Percentiles rank a stretch among this genome's conserved stretches.
These are phyloP conservation scores for Eleginops maclovinus DNA, from an alignment of 2,113 vertebrate species.

Conservation along the genomic window DNA sequence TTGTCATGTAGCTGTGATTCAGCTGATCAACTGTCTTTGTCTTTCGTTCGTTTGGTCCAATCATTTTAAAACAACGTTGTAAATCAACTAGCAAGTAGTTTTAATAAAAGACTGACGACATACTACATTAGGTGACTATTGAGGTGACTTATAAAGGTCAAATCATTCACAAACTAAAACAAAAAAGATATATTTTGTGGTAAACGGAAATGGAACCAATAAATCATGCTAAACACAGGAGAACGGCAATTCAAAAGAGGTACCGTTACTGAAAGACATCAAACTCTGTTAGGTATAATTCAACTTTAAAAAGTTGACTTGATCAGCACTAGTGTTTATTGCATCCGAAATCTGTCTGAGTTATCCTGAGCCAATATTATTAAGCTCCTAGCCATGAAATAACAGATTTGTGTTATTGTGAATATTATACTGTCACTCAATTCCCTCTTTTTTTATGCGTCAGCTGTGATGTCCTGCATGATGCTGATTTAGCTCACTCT, in stretches of 20 bases:
- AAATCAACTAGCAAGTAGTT: background rate
- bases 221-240: slow-evolving; percentile 35
- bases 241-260: slow-evolving; percentile 38
- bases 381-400: background rate
- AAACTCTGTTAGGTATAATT: background rate
- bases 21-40: background rate
- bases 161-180: background rate
- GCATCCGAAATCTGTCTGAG: background rate
- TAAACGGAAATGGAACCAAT: slow-evolving; percentile 38
- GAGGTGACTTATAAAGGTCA: background rate
- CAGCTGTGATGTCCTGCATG: background rate
- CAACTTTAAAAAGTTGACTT: background rate
- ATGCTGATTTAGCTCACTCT: background rate
- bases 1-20: background rate
- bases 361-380: background rate
- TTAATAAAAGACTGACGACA: background rate
- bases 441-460: slow-evolving; percentile 8
- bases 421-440: background rate
- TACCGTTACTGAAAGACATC: background rate
- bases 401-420: background rate
- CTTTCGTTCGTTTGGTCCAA: background rate
- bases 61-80: background rate
- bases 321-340: background rate
- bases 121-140: slow-evolving; percentile 5
- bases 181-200: background rate